These are phyloP conservation scores for Myiozetetes cayanensis DNA, from an alignment of 2,113 vertebrate species.

Conservation along the genomic window DNA sequence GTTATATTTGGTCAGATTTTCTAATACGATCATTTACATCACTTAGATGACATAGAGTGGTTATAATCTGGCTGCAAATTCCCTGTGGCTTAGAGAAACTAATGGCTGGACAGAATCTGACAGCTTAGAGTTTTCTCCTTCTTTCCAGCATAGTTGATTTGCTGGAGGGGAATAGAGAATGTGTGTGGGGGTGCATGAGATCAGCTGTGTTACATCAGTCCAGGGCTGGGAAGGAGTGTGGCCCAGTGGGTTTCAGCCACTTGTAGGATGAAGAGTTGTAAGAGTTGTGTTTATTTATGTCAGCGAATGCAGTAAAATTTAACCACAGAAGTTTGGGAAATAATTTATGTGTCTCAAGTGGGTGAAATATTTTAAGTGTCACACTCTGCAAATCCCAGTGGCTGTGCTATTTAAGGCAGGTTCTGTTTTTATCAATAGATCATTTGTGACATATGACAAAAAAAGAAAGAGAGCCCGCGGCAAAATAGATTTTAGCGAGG, in stretches of 20 bases:
- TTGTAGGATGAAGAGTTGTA: neutral
- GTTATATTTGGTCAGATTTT: neutral
- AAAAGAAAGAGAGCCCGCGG: neutral
- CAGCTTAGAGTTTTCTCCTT: neutral
- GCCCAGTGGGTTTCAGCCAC: neutral
- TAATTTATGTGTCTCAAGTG: neutral
- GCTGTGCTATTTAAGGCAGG: conserved; percentile 35
- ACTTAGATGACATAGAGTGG: neutral
- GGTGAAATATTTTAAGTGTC: neutral
- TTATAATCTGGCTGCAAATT: neutral
- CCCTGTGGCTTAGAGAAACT: neutral
- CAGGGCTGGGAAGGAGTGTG: neutral
- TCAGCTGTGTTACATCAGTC: neutral
- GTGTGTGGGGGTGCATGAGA: neutral
- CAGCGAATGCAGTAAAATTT: neutral
- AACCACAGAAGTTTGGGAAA: neutral
- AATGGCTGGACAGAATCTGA: neutral
- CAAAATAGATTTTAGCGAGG: conserved; percentile 13
- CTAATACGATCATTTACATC: neutral
- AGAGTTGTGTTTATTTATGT: neutral
- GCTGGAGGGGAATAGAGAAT: neutral
- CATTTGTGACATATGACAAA: conserved; percentile 19
- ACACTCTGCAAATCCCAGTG: neutral
- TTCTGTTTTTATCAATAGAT: conserved; percentile 44
- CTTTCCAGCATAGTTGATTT: neutral